These are phyloP conservation scores for Trogon surrucura DNA, from an alignment of 2,113 vertebrate species.

Conservation along the genomic window DNA sequence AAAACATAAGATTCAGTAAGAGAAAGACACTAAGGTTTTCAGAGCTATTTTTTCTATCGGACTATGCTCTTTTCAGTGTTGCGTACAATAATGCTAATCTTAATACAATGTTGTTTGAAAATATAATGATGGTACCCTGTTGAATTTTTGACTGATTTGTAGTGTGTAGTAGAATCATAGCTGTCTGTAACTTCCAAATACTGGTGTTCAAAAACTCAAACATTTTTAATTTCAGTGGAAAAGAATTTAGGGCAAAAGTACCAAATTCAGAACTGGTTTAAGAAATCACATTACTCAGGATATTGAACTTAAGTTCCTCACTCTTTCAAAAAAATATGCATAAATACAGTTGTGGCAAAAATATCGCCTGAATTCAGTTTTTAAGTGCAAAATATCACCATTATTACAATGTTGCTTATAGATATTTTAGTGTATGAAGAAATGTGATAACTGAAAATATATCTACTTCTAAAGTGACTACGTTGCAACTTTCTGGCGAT, in stretches of 20 bases:
- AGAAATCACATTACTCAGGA: background rate
- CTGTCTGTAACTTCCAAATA: background rate
- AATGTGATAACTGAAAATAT: background rate
- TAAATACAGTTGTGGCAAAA: background rate
- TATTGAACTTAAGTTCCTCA: background rate
- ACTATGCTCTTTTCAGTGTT: background rate
- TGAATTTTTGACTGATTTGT: background rate
- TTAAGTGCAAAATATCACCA: background rate
- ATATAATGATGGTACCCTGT: background rate
- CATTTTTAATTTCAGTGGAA: background rate
- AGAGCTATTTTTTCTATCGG: background rate
- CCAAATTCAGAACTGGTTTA: background rate
- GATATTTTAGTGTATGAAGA: background rate
- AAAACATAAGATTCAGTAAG: background rate
- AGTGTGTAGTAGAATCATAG: background rate
- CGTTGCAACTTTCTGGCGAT: background rate
- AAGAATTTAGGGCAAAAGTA: background rate
- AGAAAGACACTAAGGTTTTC: background rate
- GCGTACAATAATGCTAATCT: background rate
- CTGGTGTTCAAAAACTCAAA: background rate
- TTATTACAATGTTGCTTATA: background rate
- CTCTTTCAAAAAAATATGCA: background rate
- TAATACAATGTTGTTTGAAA: background rate
- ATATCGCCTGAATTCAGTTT: background rate
- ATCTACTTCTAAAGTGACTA: background rate